These are phyloP conservation scores for Apodemia duryi DNA, from an alignment of 2,888 invertebrate species.

Conservation along the genomic window DNA sequence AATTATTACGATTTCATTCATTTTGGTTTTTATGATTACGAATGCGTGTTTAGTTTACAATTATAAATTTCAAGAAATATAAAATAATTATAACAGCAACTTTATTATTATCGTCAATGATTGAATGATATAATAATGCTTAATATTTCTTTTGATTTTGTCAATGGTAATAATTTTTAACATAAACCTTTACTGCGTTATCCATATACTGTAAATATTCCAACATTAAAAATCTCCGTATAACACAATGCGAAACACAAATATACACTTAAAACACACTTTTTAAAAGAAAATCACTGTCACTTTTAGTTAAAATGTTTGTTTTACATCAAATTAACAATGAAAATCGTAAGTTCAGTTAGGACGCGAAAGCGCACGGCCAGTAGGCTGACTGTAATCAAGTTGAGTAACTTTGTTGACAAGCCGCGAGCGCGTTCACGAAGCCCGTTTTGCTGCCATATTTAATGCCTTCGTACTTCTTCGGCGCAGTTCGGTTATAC, in stretches of 20 bases:
- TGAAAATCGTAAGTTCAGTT: constrained; percentile 25
- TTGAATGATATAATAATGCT: too few relatives aligned
- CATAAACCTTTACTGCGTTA: constrained; percentile 18
- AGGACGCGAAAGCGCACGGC: constrained; percentile 46
- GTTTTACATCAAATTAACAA: constrained; percentile 32
- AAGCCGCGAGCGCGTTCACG: constrained; percentile 50
- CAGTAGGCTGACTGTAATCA: constrained; percentile 43
- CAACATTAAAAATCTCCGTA: constrained; percentile 29
- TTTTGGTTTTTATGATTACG: too few relatives aligned
- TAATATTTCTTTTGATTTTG: too few relatives aligned
- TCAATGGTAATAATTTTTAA: too few relatives aligned
- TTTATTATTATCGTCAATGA: too few relatives aligned
- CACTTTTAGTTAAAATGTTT: constrained; percentile 44
- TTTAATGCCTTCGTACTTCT: constrained; percentile 57
- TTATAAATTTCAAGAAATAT: too few relatives aligned
- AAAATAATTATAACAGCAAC: too few relatives aligned
- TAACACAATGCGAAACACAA: constrained; percentile 26
- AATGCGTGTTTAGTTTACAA: too few relatives aligned
- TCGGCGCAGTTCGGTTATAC: constrained; percentile 45
- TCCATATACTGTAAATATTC: constrained; percentile 32
- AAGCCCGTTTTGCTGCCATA: constrained; percentile 53
- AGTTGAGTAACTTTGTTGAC: constrained; percentile 71
- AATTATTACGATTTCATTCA: constrained; percentile 1
- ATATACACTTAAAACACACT: constrained; percentile 25
- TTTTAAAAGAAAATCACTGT: constrained; percentile 33